These are phyloP conservation scores for Rallus crepitans DNA, from an alignment of 2,797 vertebrate genomes.

Conservation along the genomic window DNA sequence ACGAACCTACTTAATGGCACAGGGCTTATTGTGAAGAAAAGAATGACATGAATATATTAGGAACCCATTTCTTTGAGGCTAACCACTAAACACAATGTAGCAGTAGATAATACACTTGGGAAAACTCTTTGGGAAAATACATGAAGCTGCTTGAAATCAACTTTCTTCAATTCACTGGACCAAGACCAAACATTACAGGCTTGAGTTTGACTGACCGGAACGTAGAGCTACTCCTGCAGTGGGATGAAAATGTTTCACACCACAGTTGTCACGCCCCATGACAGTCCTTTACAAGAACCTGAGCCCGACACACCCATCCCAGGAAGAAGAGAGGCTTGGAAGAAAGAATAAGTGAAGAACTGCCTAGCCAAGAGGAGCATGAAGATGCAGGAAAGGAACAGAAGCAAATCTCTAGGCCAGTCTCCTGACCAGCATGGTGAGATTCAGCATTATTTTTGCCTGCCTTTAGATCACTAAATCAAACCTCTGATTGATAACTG, in stretches of 20 bases:
- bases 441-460: neutral
- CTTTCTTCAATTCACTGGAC: conserved; percentile 39
- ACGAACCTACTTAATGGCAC: conserved; percentile 45
- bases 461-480: neutral
- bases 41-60: conserved; percentile 41
- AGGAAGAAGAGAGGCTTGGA: neutral
- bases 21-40: conserved; percentile 25
- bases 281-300: neutral
- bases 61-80: conserved; percentile 48
- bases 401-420: neutral
- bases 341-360: neutral
- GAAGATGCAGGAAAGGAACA: neutral
- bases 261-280: neutral
- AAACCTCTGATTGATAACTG: neutral
- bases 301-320: neutral
- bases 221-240: neutral
- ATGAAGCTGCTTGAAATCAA: conserved; percentile 37
- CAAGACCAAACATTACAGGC: conserved; percentile 15
- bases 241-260: neutral
- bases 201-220: neutral
- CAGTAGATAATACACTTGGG: conserved; percentile 52
- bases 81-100: conserved; percentile 63
- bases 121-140: conserved; percentile 62
- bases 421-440: neutral
- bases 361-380: neutral